Percentiles rank a stretch among this genome's conserved stretches.
Conservation (phyloP, 2,113 vertebrate species). For the Montifringilla adamsi region DNA sequence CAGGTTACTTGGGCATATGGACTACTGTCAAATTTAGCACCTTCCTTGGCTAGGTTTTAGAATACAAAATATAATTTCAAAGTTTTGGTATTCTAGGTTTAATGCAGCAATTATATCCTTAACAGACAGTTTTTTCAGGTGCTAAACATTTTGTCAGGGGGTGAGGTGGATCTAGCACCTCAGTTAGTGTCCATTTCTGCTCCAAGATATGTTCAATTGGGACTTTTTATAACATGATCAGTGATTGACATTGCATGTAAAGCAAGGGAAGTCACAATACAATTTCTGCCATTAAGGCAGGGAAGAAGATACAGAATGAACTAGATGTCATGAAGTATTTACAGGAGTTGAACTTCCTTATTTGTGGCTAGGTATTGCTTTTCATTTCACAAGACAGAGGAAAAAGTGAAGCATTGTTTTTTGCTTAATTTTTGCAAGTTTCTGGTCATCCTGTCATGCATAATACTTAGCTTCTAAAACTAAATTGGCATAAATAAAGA, state of each 20-base stretch:
- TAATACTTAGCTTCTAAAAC: slow-evolving; percentile 20
- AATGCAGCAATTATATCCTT: neutral
- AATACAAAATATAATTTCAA: neutral
- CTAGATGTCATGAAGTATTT: neutral
- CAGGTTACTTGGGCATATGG: neutral
- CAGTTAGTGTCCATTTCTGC: neutral
- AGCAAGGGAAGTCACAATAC: neutral
- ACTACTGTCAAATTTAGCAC: neutral
- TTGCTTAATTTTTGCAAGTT: neutral
- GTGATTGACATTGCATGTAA: neutral
- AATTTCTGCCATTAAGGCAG: neutral
- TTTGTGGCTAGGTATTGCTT: neutral
- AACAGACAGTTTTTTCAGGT: neutral
- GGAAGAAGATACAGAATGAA: neutral
- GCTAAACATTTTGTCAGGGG: neutral
- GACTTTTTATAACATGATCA: neutral
- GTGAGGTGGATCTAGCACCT: neutral
- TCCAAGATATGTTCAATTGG: neutral
- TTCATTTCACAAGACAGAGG: slow-evolving; percentile 13
- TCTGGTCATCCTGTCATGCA: neutral
- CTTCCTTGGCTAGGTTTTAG: neutral
- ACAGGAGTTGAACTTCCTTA: neutral
- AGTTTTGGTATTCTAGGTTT: neutral
- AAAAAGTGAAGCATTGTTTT: neutral
- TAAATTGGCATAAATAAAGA: neutral